Evolutionary conservation across 2,797 vertebrate genomes (phyloP), one percentile per base, ranked within the genome.

Genomic region (Xenopus petersii): DNA sequence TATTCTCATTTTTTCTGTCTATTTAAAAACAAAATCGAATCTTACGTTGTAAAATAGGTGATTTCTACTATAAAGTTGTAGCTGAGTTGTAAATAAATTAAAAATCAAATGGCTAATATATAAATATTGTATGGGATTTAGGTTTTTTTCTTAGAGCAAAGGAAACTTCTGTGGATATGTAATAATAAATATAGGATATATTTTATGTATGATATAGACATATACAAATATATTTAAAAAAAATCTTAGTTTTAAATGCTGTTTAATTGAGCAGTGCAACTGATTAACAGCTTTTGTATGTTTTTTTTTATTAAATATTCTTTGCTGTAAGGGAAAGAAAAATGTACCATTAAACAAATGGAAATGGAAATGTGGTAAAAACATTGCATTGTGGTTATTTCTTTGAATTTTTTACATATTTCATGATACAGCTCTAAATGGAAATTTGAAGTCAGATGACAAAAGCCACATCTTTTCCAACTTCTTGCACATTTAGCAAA

Each of bases 211-310:
- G 85, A 92, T 91, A 91, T 67, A 33, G 68, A 77, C 11, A 16
- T 51, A 60, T 83, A 84, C 48, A 88, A 84, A 84, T 89, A 82
- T 90, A 91, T 89, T 87, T 86, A 87, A 87, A 85, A 89, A 51
- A 30, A 67, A 87, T 89, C 87, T 89, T 90, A 90, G 88, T 89
- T 91, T 89, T 87, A 84, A 88, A 84, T 82, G 81, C 75, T 85
- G 83, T 85, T 83, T 83, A 81, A 81, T 89, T 90, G 85, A 84
- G 86, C 89, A 71, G 63, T 71, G 33, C 69, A 75, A 69, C 68
- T 46, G 83, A 91, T 91, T 91, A 42, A 90, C 91, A 92, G 80
- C 85, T 91, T 91, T 86, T 90, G 87, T 84, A 86, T 87, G 85
- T 61, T 82, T 73, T 75, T 75, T 21, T 84, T 84, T 81, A 82